Conservation (phyloP, 2,888 invertebrate genomes). For the Sturmia bella region DNA sequence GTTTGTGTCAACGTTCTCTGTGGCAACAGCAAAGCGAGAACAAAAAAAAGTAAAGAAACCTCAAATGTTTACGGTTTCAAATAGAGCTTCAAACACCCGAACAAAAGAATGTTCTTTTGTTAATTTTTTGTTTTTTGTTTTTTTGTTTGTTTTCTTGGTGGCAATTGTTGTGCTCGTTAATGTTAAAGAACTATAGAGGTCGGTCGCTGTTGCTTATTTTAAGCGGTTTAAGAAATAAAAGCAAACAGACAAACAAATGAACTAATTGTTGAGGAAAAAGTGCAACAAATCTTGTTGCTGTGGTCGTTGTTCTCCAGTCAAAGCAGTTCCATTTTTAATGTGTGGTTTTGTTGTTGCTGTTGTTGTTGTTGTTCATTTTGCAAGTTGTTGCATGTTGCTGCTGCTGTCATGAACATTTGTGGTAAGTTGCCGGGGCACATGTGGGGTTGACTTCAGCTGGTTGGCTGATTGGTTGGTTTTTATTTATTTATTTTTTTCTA, state of each 20-base stretch:
- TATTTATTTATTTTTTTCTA: slow-evolving; percentile 49
- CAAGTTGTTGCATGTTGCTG: slow-evolving; percentile 22
- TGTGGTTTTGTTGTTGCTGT: neutral
- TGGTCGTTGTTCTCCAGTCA: slow-evolving; percentile 7
- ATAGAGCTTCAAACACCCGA: slow-evolving; percentile 47
- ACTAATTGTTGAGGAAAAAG: slow-evolving; percentile 42
- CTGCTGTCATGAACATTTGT: slow-evolving; percentile 27
- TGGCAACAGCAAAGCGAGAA: neutral
- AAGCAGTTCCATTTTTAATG: slow-evolving; percentile 35
- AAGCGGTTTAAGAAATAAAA: slow-evolving; percentile 63
- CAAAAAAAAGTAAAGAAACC: slow-evolving; percentile 39
- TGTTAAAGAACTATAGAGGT: slow-evolving; percentile 61
- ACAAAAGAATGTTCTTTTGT: slow-evolving; percentile 54
- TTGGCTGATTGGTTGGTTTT: slow-evolving; percentile 53
- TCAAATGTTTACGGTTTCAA: slow-evolving; percentile 64
- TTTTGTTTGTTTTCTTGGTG: neutral
- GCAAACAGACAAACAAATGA: slow-evolving; percentile 41
- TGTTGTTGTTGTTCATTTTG: slow-evolving; percentile 17
- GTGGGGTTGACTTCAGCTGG: neutral
- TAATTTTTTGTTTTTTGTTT: slow-evolving; percentile 11
- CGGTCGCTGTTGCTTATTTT: slow-evolving; percentile 63
- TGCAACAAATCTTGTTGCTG: slow-evolving; percentile 56
- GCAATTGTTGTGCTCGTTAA: slow-evolving; percentile 34
- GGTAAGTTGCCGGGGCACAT: slow-evolving; percentile 20
- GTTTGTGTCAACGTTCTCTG: slow-evolving; percentile 59